Evolutionary conservation across 2,888 invertebrate genomes (phyloP), one percentile per base, ranked within the genome.

Genomic region (Leptura quadrifasciata): DNA sequence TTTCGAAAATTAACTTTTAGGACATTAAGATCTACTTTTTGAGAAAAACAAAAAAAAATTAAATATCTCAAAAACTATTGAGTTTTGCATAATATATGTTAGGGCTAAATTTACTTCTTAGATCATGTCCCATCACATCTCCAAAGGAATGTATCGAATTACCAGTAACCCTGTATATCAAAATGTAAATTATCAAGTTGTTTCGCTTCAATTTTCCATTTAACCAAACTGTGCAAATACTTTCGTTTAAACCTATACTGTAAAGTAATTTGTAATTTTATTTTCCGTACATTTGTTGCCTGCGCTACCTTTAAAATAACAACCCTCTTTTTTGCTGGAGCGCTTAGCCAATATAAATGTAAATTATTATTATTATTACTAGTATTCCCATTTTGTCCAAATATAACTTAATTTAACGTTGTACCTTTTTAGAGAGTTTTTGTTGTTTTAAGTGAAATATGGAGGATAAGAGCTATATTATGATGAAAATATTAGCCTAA

Each of bases 341-440:
- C 52, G n/a, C 21, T 52, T 21, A 21, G 17, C 21, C 21, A 65
- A 65, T 65, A 65, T 65, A 65, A 65, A 65, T 65, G 65, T 52
- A 65, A 65, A 65, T 65, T 52, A 21, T 65, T 52, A 52, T 52
- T 52, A 65, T 47, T 65, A 65, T 24, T 35, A 9, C 35, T 9
- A 20, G n/a, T 63, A 63, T 39, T 18, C 63, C 39, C 18, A 39
- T 39, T 39, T 63, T 47, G 10, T 10, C 15, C 39, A 35, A 39
- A 18, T 31, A 63, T 39, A 39, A 10, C 35, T 63, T 20, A 12
- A 39, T 39, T 35, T 18, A 63, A 31, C 39, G 5, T 31, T 39
- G 27, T 31, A 20, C 15, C 3, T 10, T 15, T 47, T 47, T 47
- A 47, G 47, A 47, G 39, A 31, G 35, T 0, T n/a, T n/a, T 35